phyloP scores from a whole-genome alignment of 2,888 invertebrate species.

The Acrobasis suavella region DNA sequence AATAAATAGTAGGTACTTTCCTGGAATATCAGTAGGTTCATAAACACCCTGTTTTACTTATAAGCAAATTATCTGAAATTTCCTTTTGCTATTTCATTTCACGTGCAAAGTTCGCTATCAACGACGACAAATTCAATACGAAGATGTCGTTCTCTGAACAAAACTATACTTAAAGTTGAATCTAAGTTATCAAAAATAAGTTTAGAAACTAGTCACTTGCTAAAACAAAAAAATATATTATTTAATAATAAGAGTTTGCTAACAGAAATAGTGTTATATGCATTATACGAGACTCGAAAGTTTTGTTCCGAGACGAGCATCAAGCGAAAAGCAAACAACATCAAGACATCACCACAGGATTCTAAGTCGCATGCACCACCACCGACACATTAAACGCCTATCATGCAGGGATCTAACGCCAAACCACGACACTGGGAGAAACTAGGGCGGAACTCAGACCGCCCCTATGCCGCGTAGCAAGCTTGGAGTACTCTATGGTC shows the following conservation, averaged over 20 bases:
- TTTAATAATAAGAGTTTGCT: too few relatives aligned
- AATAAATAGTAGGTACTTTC: too few relatives aligned
- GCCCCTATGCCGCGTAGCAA: not conserved
- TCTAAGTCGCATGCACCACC: not conserved
- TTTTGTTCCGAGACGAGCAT: not conserved
- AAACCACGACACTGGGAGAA: not conserved
- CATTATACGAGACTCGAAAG: not conserved
- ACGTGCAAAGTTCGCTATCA: not conserved
- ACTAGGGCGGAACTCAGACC: not conserved
- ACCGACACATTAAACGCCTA: not conserved
- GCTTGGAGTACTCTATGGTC: not conserved
- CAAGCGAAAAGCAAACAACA: not conserved
- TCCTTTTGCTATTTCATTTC: too few relatives aligned
- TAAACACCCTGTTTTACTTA: too few relatives aligned
- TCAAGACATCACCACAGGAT: not conserved
- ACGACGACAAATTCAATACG: not conserved
- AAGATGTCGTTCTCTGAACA: not conserved
- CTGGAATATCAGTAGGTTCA: too few relatives aligned
- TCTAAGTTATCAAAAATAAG: too few relatives aligned
- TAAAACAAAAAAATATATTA: too few relatives aligned
- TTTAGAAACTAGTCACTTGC: too few relatives aligned
- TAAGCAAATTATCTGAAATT: too few relatives aligned
- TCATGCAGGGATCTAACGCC: not conserved
- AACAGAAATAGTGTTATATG: too few relatives aligned
- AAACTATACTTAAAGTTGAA: not conserved